Evolutionary conservation across 2,113 vertebrate genomes (phyloP), one percentile per base, ranked within the genome.

Genomic region (Columbina picui): DNA sequence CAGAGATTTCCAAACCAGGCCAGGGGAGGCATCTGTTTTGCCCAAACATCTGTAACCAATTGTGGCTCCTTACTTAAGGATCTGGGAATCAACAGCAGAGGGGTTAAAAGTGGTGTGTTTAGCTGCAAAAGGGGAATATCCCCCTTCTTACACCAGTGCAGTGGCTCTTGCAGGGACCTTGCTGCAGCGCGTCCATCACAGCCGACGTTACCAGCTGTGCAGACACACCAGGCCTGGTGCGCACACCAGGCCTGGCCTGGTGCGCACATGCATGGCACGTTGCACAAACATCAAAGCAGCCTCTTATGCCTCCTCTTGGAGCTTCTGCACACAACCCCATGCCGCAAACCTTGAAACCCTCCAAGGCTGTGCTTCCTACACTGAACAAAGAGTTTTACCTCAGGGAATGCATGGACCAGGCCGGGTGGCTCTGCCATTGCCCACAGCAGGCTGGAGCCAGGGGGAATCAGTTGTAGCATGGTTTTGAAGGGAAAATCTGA

Each of bases 391-490:
- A 43, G 16, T 59, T 78, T 57, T 71, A 52, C 50, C 25, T 75
- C 10, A 12, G 41, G 21, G 10, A 20, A 69, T 1, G 2, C 14
- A 53, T 5, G 22, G 88, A 41, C 0, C 0, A 0, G 39, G n/a
- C 36, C 20, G 6, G 13, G 19, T 11, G 18, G 32, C 27, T 79
- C 53, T 86, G 36, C 32, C 47, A 23, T 55, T 43, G 34, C 10
- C 61, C 23, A 6, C 20, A 36, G 22, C 34, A 69, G 39, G 52
- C 30, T 63, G 14, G 12, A 77, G 22, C 18, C 13, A 32, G 22
- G 18, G 27, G 7, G 9, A 39, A 26, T 65, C 70, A 0, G 5
- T 14, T 2, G 2, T 10, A 65, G 27, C 1, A 1, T 9, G 15
- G 16, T 39, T 90, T 22, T 0, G 5, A 53, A 83, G 39, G 43